Conservation (phyloP, 2,888 invertebrate species). For the Troides aeacus region DNA sequence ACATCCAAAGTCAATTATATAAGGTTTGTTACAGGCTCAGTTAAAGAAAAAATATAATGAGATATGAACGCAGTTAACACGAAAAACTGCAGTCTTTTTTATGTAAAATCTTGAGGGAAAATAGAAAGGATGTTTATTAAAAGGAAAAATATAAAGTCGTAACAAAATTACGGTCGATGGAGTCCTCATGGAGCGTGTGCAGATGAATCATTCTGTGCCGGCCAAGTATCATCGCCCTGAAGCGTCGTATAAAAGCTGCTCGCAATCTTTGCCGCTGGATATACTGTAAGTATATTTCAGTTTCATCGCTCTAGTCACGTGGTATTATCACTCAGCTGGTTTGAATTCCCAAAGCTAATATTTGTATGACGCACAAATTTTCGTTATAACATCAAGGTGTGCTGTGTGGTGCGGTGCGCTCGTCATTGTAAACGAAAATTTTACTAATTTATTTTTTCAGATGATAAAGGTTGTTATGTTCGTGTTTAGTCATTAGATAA, state of each 20-base stretch:
- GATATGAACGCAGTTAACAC: constrained; percentile 7
- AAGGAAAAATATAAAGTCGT: constrained; percentile 28
- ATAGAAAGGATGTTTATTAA: constrained; percentile 22
- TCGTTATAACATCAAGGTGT: not conserved
- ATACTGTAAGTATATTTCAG: constrained; percentile 67
- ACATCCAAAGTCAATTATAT: not conserved
- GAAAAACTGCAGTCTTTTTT: not conserved
- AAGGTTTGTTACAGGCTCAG: constrained; percentile 18
- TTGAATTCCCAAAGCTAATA: not conserved
- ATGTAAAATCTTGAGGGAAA: not conserved
- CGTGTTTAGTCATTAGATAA: no score
- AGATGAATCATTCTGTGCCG: constrained; percentile 65
- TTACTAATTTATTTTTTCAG: no score
- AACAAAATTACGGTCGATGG: constrained; percentile 50
- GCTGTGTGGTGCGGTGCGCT: not conserved
- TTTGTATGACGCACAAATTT: constrained; percentile 5
- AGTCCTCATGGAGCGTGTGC: constrained; percentile 69
- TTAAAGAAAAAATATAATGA: constrained; percentile 7
- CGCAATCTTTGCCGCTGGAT: constrained; percentile 74
- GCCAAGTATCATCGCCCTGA: constrained; percentile 63
- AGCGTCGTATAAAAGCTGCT: constrained; percentile 72
- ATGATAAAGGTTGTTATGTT: no score
- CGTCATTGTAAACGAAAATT: no score
- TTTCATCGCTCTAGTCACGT: not conserved
- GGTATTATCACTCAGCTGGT: not conserved